Conservation (phyloP, 2,797 vertebrate species). For the Coccyzus lansbergi region DNA sequence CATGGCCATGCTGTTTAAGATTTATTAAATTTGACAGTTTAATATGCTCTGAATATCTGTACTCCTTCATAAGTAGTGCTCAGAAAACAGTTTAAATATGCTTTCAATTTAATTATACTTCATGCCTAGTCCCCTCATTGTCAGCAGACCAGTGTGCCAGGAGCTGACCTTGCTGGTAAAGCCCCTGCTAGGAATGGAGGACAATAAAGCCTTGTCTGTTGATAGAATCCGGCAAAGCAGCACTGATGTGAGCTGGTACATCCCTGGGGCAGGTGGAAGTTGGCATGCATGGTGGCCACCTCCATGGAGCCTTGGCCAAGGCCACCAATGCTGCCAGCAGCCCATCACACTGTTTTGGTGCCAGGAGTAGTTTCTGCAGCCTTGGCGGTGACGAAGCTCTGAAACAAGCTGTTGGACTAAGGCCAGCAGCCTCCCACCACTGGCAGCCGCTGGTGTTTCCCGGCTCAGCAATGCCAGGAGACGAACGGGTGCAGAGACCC, state of each 20-base stretch:
- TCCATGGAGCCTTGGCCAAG: background rate
- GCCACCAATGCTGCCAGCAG: rapidly evolving
- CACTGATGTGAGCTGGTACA: rapidly evolving
- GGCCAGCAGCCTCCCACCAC: background rate
- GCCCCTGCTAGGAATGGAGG: background rate
- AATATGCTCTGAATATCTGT: constrained; percentile 40
- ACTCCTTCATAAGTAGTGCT: constrained; percentile 36
- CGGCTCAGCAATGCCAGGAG: background rate
- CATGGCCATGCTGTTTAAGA: constrained; percentile 8
- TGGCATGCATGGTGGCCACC: background rate
- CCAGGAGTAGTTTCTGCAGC: background rate
- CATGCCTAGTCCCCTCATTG: background rate
- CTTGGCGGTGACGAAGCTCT: rapidly evolving
- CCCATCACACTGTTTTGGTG: rapidly evolving
- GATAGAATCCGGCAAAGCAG: background rate
- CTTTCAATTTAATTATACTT: constrained; percentile 47
- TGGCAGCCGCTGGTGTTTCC: background rate
- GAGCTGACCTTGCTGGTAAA: background rate
- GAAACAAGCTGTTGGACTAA: background rate
- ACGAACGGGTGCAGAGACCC: background rate
- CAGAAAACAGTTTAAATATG: constrained; percentile 50
- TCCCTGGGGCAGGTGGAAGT: rapidly evolving
- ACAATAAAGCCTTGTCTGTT: background rate
- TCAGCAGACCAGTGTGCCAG: background rate
- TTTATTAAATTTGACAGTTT: constrained; percentile 65